Evolutionary conservation across 2,888 invertebrate genomes (phyloP).

Genomic region (Tachystola acroxantha): DNA sequence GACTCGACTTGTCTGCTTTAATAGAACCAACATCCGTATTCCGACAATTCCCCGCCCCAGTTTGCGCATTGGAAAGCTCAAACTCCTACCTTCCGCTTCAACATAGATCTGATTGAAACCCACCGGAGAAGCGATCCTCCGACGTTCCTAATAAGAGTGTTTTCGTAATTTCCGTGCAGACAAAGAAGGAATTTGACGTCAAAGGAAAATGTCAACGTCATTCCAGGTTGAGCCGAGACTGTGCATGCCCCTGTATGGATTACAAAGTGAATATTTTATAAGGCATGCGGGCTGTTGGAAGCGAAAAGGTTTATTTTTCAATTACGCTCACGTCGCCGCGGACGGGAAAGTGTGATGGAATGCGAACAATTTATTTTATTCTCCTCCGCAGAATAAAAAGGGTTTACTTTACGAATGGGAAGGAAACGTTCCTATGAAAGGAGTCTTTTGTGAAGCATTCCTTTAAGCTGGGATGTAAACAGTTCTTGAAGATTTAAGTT

Average conservation of each 20-base stretch:
- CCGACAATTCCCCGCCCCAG: slow-evolving; percentile 24
- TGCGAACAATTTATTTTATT: slow-evolving; percentile 49
- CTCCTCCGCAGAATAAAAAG: slow-evolving; percentile 36
- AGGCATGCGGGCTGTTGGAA: slow-evolving; percentile 10
- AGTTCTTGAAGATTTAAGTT: background rate
- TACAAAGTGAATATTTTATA: slow-evolving; percentile 12
- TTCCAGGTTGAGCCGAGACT: background rate
- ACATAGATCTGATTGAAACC: slow-evolving; percentile 23
- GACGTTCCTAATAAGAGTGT: background rate
- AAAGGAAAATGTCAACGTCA: background rate
- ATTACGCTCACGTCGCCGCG: slow-evolving; percentile 30
- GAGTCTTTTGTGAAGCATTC: slow-evolving; percentile 29
- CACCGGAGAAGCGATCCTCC: slow-evolving; percentile 16
- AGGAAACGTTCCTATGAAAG: slow-evolving; percentile 28
- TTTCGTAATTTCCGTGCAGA: background rate
- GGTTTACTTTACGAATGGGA: slow-evolving; percentile 28
- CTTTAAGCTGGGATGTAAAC: slow-evolving; percentile 1
- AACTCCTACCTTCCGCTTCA: slow-evolving; percentile 28
- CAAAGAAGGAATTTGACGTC: background rate
- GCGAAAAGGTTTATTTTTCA: slow-evolving; percentile 37
- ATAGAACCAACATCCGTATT: slow-evolving; percentile 19
- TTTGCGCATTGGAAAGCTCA: slow-evolving; percentile 21
- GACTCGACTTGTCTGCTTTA: slow-evolving; percentile 14
- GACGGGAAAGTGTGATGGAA: slow-evolving; percentile 31
- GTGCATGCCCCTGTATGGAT: slow-evolving; percentile 2